phyloP scores from a whole-genome alignment of 1,140 invertebrate species.

The Phocides pigmalion region DNA sequence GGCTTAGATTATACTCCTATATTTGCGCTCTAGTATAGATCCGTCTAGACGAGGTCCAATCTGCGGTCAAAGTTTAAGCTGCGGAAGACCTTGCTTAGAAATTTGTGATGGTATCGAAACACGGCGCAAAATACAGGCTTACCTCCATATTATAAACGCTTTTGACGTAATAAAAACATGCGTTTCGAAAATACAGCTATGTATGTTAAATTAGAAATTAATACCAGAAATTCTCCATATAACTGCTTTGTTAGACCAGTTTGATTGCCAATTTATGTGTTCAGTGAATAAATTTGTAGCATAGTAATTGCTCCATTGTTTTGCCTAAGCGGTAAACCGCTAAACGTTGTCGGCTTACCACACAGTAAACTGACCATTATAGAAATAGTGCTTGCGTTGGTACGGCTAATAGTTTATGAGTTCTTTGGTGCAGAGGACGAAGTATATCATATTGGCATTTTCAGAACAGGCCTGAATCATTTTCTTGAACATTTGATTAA shows the following conservation, averaged over 20 bases:
- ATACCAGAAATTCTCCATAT: conserved; percentile 7
- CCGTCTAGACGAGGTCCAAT: too few relatives aligned
- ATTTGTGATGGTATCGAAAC: too few relatives aligned
- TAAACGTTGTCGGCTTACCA: conserved; percentile 7
- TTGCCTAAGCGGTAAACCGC: conserved; percentile 10
- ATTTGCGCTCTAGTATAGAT: too few relatives aligned
- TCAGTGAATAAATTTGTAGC: conserved; percentile 5
- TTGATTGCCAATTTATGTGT: conserved; percentile 18
- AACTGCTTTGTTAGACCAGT: neutral
- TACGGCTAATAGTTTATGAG: neutral
- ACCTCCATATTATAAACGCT: too few relatives aligned
- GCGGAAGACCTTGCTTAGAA: too few relatives aligned
- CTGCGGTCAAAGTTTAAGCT: too few relatives aligned
- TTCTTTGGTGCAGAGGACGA: neutral
- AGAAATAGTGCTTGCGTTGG: neutral
- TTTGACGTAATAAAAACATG: too few relatives aligned
- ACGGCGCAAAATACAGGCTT: too few relatives aligned
- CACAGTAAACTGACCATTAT: conserved; percentile 14
- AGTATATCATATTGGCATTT: too few relatives aligned
- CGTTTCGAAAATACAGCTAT: conserved; percentile 4
- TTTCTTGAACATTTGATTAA: too few relatives aligned
- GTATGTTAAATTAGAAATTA: conserved; percentile 18
- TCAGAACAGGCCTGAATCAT: too few relatives aligned
- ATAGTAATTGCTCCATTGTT: conserved; percentile 20
- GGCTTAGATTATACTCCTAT: too few relatives aligned